These are phyloP conservation scores for Ciconia stormi DNA, from an alignment of 2,113 vertebrate species.

Conservation along the genomic window DNA sequence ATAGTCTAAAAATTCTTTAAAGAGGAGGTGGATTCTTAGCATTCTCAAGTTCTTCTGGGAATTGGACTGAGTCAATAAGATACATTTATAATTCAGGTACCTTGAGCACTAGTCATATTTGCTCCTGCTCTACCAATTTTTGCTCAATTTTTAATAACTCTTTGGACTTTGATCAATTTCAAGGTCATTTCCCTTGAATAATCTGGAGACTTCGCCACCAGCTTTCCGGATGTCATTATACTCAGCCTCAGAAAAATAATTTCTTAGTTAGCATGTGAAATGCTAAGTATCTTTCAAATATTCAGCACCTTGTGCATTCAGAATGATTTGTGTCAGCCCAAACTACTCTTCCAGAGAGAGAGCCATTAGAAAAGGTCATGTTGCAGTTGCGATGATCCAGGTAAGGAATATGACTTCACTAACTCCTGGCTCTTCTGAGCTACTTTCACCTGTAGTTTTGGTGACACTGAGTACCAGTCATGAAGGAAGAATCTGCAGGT, in stretches of 20 bases:
- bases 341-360: neutral
- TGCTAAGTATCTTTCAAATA: neutral
- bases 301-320: neutral
- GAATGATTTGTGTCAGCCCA: neutral
- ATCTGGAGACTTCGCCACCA: neutral
- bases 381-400: neutral
- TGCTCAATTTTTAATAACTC: conserved; percentile 58
- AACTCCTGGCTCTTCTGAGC: neutral
- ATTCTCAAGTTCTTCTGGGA: neutral
- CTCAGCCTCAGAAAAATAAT: neutral
- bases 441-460: neutral
- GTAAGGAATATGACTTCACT: neutral
- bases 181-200: conserved; percentile 36
- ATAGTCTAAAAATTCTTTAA: neutral
- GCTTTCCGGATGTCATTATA: neutral
- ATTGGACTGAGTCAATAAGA: conserved; percentile 7
- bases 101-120: conserved; percentile 34
- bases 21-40: neutral
- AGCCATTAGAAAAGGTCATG: neutral
- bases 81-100: conserved; percentile 48
- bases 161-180: conserved; percentile 36
- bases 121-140: conserved; percentile 9
- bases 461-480: neutral
- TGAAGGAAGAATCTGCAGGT: neutral
- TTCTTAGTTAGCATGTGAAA: neutral